A percentile compares a stretch with the other conserved stretches of the same genome.
Conservation (phyloP, 1,140 invertebrate species). For the Dinoponera quadriceps region DNA sequence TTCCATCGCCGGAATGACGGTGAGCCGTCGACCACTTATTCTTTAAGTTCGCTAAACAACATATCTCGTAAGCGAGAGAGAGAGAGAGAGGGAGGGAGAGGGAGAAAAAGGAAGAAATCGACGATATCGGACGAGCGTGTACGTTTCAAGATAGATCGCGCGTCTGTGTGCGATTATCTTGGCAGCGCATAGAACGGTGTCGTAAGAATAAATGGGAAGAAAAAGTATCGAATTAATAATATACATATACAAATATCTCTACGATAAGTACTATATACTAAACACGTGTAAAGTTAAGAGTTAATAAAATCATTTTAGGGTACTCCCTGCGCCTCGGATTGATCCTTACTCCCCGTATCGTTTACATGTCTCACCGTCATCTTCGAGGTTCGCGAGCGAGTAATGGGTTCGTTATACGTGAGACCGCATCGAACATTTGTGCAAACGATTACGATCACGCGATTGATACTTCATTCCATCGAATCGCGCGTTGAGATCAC, state of each 20-base stretch:
- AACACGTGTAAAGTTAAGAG: conserved; percentile 83
- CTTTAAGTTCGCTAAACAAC: conserved; percentile 39
- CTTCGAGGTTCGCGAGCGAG: neutral
- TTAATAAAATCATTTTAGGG: conserved; percentile 84
- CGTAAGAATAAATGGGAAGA: conserved; percentile 50
- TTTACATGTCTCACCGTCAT: neutral
- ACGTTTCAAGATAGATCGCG: neutral
- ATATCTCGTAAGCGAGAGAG: conserved; percentile 28
- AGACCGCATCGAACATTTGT: neutral
- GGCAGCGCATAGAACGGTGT: conserved; percentile 39
- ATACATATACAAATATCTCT: conserved; percentile 78
- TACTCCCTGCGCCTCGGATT: conserved; percentile 42
- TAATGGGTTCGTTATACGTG: too few relatives aligned
- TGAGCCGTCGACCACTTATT: conserved; percentile 36
- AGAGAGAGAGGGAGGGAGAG: neutral
- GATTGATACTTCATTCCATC: neutral
- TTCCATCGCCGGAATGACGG: conserved; percentile 15
- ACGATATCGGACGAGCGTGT: neutral
- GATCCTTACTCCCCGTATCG: neutral
- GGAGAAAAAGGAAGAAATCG: neutral
- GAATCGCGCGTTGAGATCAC: neutral
- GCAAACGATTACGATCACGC: conserved; percentile 5
- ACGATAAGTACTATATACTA: conserved; percentile 81
- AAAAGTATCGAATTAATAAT: conserved; percentile 70
- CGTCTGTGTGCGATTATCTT: conserved; percentile 31